Evolutionary conservation across 2,113 vertebrate genomes (phyloP).

Genomic region (Toxotes jaculatrix): DNA sequence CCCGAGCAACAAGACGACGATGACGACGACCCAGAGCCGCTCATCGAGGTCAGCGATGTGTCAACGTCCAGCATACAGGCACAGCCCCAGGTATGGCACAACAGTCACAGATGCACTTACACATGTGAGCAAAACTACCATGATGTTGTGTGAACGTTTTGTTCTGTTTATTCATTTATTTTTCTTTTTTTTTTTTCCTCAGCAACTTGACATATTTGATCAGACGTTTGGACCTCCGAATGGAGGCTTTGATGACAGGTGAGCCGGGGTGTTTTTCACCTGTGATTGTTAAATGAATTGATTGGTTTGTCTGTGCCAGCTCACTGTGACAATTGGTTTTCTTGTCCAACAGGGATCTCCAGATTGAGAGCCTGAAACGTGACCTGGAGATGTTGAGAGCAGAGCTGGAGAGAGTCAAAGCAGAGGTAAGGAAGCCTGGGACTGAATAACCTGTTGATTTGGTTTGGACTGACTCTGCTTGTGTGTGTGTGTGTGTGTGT

Average conservation of each 20-base stretch:
- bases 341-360: constrained; percentile 87
- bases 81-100: constrained; percentile 72
- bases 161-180: background rate
- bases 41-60: constrained; percentile 89
- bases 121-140: background rate
- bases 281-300: background rate
- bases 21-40: constrained; percentile 91
- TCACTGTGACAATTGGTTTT: background rate
- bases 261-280: constrained; percentile 21
- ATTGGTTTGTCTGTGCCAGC: background rate
- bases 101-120: background rate
- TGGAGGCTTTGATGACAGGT: constrained; percentile 93
- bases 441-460: background rate
- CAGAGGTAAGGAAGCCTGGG: constrained; percentile 85
- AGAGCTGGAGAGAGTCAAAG: constrained; percentile 93
- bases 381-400: constrained; percentile 89
- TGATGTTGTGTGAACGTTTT: background rate
- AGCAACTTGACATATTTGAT: constrained; percentile 91
- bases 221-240: constrained; percentile 92
- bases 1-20: constrained; percentile 88
- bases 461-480: background rate
- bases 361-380: constrained; percentile 90
- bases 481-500: background rate
- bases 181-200: constrained; percentile 34
- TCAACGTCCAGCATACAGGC: constrained; percentile 71